Evolutionary conservation across 2,888 invertebrate species (phyloP), one percentile per base, ranked within the genome.

Genomic region (Caenorhabditis drosophilae): DNA sequence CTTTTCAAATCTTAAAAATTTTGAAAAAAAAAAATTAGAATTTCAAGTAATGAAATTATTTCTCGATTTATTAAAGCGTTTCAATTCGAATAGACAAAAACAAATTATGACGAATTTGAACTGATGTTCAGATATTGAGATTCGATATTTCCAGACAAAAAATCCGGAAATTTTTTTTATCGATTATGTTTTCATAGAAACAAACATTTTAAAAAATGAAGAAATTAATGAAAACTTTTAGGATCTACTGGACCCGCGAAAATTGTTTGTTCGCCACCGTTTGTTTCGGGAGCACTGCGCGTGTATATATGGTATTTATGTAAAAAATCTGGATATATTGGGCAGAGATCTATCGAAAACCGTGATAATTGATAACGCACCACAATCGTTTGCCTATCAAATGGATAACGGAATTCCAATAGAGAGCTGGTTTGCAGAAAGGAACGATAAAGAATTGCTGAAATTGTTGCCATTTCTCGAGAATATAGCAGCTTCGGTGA

Each of bases 401-500:
- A 85, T 94, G 60, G 92, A 93, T 85, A 95, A 95, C 86, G 95
- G 95, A 25, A 94, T 95, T 75, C 95, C 95, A 0, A 95, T 96
- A 75, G 93, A 93, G 87, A 93, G 93, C 85, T 95, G 95, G 95
- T 96, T 94, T 85, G 90, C 91, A 73, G 93, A 94, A 86, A 89
- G 90, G 82, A 89, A 88, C 50, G 95, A 95, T 86, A 89, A 89
- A 35, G 95, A 95, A 84, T 88, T 96, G 52, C 89, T 93, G 80
- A 93, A 94, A 84, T 86, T 95, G 75, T 86, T 95, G 85, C 94
- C 94, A 31, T 94, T 95, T 87, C 87, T 96, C 75, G 92, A 94
- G 34, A 38, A 47, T 3, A 53, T 70, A n/a, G 56, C 66, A 2
- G 20, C 38, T 23, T 35, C 51, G 57, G 73, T 73, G 11, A 36